Base-by-base conservation (phyloP, 2,113 vertebrate genomes). In the Falcunculus frontatus region DNA sequence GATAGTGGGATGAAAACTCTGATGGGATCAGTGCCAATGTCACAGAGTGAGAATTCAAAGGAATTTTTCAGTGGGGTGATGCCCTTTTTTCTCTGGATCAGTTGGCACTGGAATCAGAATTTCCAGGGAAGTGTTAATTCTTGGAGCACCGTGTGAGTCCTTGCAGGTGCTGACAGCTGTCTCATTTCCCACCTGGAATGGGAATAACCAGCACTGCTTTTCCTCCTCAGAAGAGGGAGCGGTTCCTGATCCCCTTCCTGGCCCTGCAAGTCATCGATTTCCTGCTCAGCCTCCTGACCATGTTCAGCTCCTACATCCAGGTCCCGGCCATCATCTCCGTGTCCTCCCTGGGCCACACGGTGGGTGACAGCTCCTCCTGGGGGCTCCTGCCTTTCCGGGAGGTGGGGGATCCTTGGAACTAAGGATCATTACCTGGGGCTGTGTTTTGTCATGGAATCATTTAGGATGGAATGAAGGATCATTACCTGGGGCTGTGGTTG, bases 231-330 rank as follows among this genome's bases (percentile, higher is more conserved):
- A 97, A 85, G 21, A 93, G 94, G 41, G 97, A 98, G 81, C 96
- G 93, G 56, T 89, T 98, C 90, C 87, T 99, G 88, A 87, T 98
- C 52, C 98, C 98, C 0, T 98, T 99, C 97, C 84, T 98, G 84
- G 96, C 98, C 59, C 96, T 98, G 46, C 98, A 98, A 97, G 63
- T 97, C 90, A 96, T 98, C 52, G 98, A 98, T 88, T 97, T 98
- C 70, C 95, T 97, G n/a, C 94, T 98, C 73, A 98, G 98, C 89
- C 86, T 98, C 72, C 96, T 99, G 27, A 98, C 97, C 2, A 68
- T 98, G 89, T 97, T 98, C 97, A 97, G 97, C 39, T 95, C 96
- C 89, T 98, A 97, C 79, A 94, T 98, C 16, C 97, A 98, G 85
- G 87, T 98, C 57, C 98, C 98, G 1, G 95, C 75, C 4, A 78